Evolutionary conservation across 2,888 invertebrate genomes (phyloP).

Genomic region (Cerastoderma edule): DNA sequence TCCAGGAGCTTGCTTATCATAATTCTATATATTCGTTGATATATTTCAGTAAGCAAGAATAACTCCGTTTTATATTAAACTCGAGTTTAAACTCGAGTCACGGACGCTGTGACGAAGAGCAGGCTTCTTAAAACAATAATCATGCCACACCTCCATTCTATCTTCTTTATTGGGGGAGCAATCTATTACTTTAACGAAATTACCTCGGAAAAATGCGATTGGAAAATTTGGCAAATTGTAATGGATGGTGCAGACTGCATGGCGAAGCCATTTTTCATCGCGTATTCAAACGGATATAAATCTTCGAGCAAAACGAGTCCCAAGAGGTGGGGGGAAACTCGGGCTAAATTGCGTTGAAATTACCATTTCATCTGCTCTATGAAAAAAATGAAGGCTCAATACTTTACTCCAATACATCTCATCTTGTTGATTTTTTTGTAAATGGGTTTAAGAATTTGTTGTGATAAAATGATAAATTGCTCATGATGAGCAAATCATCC

Average conservation of each 20-base stretch:
- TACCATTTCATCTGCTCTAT: constrained; percentile 63
- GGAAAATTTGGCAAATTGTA: constrained; percentile 41
- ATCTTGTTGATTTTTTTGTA: too few species aligned
- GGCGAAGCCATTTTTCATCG: constrained; percentile 58
- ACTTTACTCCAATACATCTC: too few species aligned
- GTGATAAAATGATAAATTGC: too few species aligned
- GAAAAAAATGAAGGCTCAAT: too few species aligned
- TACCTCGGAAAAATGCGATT: constrained; percentile 33
- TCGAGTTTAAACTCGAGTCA: too few species aligned
- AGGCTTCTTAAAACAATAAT: constrained; percentile 16
- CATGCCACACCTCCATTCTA: constrained; percentile 3
- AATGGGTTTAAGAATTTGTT: too few species aligned
- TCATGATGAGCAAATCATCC: too few species aligned
- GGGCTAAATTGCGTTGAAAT: constrained; percentile 56
- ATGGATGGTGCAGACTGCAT: constrained; percentile 43
- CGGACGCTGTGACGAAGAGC: constrained; percentile 6
- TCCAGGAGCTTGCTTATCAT: too few species aligned
- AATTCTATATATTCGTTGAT: too few species aligned
- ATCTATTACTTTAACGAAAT: constrained; percentile 24
- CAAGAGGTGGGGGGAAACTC: constrained; percentile 33
- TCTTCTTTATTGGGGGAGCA: constrained; percentile 16
- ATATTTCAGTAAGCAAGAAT: too few species aligned
- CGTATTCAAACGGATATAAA: constrained; percentile 58
- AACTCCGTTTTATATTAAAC: too few species aligned
- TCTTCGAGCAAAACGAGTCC: constrained; percentile 47